Evolutionary conservation across 2,797 vertebrate species (phyloP), one percentile per base, ranked within the genome.

Genomic region (Myotis planiceps): DNA sequence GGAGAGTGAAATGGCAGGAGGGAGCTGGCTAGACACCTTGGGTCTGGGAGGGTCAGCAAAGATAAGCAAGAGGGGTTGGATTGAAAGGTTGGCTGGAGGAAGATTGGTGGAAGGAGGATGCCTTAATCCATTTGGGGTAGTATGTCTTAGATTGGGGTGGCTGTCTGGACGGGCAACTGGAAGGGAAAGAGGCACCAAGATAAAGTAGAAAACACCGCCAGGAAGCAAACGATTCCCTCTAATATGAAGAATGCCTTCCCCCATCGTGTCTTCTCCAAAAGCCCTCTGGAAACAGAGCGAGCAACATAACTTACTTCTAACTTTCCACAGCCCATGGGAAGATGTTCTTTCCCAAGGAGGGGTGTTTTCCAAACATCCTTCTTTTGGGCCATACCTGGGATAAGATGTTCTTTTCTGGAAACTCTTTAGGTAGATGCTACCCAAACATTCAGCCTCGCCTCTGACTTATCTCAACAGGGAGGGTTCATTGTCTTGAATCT

Each of bases 391-490:
- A 4, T 21, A 27, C 58, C 74, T 84, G 5, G 71, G 85, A 75
- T 66, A 83, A 92, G 58, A 63, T 68, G 39, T 49, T 92, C 74
- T 96, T 88, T 95, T 39, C 86, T 68, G 65, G 29, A 53, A 18
- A 39, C 55, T 76, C 39, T 80, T 88, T 49, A 96, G 78, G 75
- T 45, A 80, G 80, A 58, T 16, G 42, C 55, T 76, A 32, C 47
- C 25, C 42, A 89, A 95, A 63, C 81, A 80, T 53, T 47, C 4
- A 63, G 69, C 23, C 65, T 86, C 29, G 51, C 39, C 63, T 83
- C 89, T 72, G 79, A 58, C 21, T 74, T 90, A 72, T 42, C 88
- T 81, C 37, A 60, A 34, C 5, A n/a, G 79, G 29, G 18, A 49
- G 75, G 27, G 29, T 68, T n/a, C 16, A 37, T 66, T 27, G 23